phyloP scores from a whole-genome alignment of 64 coral and sea anemone species.

The Actinia equina region DNA sequence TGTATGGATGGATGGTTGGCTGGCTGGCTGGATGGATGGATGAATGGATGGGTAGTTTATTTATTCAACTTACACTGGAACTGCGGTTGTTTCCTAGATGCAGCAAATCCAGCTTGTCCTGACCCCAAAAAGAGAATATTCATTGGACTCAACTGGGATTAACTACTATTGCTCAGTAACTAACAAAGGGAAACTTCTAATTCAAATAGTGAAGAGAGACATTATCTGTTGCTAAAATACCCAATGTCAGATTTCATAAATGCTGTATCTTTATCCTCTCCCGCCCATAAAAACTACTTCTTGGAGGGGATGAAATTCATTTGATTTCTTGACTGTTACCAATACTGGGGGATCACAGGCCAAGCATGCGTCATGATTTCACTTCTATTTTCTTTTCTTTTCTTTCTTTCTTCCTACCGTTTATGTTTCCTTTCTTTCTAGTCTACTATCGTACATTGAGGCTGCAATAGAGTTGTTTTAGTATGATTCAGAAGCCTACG shows the following conservation, averaged over 20 bases:
- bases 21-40: neutral
- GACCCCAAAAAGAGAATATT: constrained; percentile 13
- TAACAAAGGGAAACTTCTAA: neutral
- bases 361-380: neutral
- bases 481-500: too few species aligned
- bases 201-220: neutral
- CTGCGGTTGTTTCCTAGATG: neutral
- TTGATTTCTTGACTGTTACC: neutral
- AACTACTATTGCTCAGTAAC: neutral
- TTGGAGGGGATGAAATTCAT: neutral
- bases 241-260: too few species aligned
- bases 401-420: neutral
- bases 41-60: neutral
- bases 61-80: neutral
- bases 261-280: too few species aligned
- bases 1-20: neutral
- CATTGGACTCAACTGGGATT: neutral
- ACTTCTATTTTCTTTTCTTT: neutral
- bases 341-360: neutral
- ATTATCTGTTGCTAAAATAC: too few species aligned
- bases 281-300: too few species aligned
- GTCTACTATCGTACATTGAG: too few species aligned
- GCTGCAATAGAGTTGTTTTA: too few species aligned
- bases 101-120: neutral
- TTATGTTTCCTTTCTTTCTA: neutral